These are phyloP conservation scores for Eristalinus aeneus DNA, from an alignment of 2,888 invertebrate species.

Conservation along the genomic window DNA sequence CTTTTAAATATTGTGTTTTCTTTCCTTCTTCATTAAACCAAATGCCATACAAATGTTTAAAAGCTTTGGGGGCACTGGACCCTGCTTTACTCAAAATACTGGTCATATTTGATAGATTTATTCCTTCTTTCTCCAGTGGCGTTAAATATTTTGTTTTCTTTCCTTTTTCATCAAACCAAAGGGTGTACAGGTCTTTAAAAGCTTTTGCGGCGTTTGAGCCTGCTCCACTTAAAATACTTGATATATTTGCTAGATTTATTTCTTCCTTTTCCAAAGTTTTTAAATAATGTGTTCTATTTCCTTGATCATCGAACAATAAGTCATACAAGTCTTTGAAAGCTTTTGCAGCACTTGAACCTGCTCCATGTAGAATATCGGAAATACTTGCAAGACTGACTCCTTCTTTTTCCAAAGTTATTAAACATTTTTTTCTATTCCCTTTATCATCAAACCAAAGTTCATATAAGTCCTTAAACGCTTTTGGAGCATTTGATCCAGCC, in stretches of 20 bases:
- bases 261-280: neutral
- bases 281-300: conserved; percentile 9
- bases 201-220: conserved; percentile 1
- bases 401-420: no score
- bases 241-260: neutral
- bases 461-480: neutral
- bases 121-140: conserved; percentile 5
- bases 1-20: neutral
- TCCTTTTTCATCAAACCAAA: conserved; percentile 22
- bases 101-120: neutral
- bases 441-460: neutral
- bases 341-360: neutral
- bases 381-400: no score
- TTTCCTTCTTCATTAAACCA: conserved; percentile 12
- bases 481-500: neutral
- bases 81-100: conserved; percentile 19
- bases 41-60: conserved; percentile 4
- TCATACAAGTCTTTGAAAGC: conserved; percentile 17
- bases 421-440: neutral
- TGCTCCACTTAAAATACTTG: conserved; percentile 12
- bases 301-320: conserved; percentile 13
- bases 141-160: neutral
- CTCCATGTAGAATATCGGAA: conserved; percentile 12
- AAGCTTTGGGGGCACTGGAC: conserved; percentile 16
- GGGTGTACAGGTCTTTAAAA: conserved; percentile 15